Percentiles rank a stretch among this genome's conserved stretches.
Conservation (phyloP, 1,140 invertebrate species). For the Drosophila baimaii region DNA sequence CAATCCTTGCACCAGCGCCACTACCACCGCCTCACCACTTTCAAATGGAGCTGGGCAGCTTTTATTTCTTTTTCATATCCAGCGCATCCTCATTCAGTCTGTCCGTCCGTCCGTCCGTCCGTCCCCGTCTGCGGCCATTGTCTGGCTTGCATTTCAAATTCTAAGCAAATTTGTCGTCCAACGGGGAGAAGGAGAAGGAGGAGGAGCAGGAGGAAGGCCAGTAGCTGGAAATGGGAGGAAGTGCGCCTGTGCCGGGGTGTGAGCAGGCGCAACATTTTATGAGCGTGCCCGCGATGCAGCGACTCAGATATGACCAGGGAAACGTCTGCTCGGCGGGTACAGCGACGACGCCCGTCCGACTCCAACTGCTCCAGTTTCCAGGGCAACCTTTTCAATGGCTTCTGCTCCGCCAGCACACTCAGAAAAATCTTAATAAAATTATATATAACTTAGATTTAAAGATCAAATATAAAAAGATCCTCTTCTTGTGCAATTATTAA, state of each 20-base stretch:
- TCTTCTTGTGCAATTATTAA: not conserved
- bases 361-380: conserved; percentile 60
- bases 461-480: accelerated
- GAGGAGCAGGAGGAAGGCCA: not conserved
- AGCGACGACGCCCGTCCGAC: conserved; percentile 24
- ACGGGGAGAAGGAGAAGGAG: conserved; percentile 9
- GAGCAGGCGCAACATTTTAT: conserved; percentile 75
- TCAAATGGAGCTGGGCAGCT: conserved; percentile 22
- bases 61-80: conserved; percentile 54
- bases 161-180: conserved; percentile 78
- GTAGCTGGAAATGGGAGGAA: not conserved
- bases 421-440: not conserved
- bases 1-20: conserved; percentile 45
- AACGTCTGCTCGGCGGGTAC: conserved; percentile 63
- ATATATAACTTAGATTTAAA: not conserved
- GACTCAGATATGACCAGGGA: conserved; percentile 63
- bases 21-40: conserved; percentile 15
- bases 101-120: conserved; percentile 16
- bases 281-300: conserved; percentile 77
- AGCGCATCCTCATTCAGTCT: conserved; percentile 20
- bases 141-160: conserved; percentile 80
- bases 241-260: conserved; percentile 9
- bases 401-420: not conserved
- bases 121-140: conserved; percentile 53
- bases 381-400: conserved; percentile 33